Evolutionary conservation across 2,888 invertebrate genomes (phyloP), one percentile per base, ranked within the genome.

Genomic region (Andrena fulva): DNA sequence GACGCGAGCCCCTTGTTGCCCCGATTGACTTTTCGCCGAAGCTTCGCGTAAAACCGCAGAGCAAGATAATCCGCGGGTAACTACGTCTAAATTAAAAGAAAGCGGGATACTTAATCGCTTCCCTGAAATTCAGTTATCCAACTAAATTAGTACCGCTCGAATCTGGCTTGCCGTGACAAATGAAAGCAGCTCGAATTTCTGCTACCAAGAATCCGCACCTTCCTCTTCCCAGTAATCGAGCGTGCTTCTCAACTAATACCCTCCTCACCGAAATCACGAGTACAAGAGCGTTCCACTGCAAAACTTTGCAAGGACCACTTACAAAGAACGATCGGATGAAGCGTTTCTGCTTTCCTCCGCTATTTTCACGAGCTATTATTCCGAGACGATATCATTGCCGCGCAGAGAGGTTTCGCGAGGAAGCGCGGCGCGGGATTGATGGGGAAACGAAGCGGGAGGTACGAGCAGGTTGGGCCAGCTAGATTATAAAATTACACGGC

Each of bases 11-110:
- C 31, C 10, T 10, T n/a, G n/a, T 42, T 71, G 35, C 67, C 42
- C 16, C 74, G 75, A 66, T 80, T 71, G 63, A 67, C 63, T 50
- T 50, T 56, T 54, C 66, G 56, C 24, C 50, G 68, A 56, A 64
- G 59, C 42, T 10, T 68, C 67, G 27, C 71, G 62, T 67, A 31
- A 68, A 64, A 60, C 59, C 31, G 48, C 54, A n/a, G 16, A 5
- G 42, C 42, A 42, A 16, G 42, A 42, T 42, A 42, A 42, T 42
- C 42, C 42, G 16, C 42, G 42, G 16, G 16, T 42, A 42, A 42
- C 16, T 42, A 16, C 42, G 42, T 42, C 42, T 42, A 4, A 42
- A 42, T 42, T 16, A 42, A 42, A 42, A 42, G 42, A 42, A 42
- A 42, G 16, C 42, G 16, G 42, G 42, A 4, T 5, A 16, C 16